A percentile compares a stretch with the other conserved stretches of the same genome.
These are phyloP conservation scores for Phaenicophaeus curvirostris DNA, from an alignment of 2,797 vertebrate species.

Conservation along the genomic window DNA sequence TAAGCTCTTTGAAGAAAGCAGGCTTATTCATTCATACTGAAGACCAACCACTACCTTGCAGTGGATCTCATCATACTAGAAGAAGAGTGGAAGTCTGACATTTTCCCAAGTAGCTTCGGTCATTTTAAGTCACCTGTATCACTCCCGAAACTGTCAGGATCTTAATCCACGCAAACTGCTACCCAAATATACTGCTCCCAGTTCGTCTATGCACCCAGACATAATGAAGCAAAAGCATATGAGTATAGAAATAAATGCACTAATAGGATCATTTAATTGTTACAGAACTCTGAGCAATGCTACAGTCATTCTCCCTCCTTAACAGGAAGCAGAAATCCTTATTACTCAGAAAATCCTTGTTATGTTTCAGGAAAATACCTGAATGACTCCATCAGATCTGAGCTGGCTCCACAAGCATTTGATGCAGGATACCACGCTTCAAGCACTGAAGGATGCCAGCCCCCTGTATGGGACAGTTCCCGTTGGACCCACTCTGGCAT, in stretches of 20 bases:
- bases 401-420: slow-evolving; percentile 86
- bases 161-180: background rate
- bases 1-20: background rate
- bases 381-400: slow-evolving; percentile 91
- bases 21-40: background rate
- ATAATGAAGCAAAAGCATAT: background rate
- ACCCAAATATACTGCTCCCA: background rate
- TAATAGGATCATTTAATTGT: background rate
- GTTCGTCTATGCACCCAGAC: background rate
- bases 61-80: background rate
- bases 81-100: background rate
- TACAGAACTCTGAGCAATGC: background rate
- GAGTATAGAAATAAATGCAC: background rate
- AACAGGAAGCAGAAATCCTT: background rate
- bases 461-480: slow-evolving; percentile 76
- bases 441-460: slow-evolving; percentile 71
- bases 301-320: background rate
- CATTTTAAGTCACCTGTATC: background rate
- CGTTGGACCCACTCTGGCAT: slow-evolving; percentile 88
- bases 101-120: background rate
- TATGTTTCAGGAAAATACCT: slow-evolving; percentile 75
- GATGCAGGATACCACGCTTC: slow-evolving; percentile 91
- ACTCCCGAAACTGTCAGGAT: background rate
- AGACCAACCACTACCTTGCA: background rate
- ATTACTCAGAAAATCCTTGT: background rate